Conservation (phyloP, 2,888 invertebrate genomes). For the Sycophila texana region DNA sequence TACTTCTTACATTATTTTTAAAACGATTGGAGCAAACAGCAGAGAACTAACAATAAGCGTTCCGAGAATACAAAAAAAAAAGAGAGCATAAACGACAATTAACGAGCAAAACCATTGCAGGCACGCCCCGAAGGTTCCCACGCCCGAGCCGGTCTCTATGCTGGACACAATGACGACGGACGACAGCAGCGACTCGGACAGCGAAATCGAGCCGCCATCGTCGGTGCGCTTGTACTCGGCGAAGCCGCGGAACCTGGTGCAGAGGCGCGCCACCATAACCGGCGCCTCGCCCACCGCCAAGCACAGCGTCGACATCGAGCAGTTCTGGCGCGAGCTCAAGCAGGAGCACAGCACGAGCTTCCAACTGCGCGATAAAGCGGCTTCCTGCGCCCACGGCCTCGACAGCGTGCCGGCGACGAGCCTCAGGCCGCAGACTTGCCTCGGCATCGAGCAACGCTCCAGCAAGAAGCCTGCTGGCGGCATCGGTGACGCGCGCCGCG, state of each 20-base stretch:
- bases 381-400: conserved; percentile 86
- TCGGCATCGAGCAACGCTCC: conserved; percentile 76
- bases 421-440: conserved; percentile 81
- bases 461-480: conserved; percentile 54
- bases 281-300: conserved; percentile 85
- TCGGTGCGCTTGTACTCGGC: conserved; percentile 82
- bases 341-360: conserved; percentile 78
- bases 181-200: conserved; percentile 78
- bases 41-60: too few relatives aligned
- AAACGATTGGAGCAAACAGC: too few relatives aligned
- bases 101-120: conserved; percentile 57
- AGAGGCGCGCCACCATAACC: conserved; percentile 91
- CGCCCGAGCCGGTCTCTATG: conserved; percentile 70
- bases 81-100: neutral
- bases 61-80: neutral
- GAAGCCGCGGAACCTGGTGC: conserved; percentile 85
- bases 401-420: conserved; percentile 77
- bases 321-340: conserved; percentile 87
- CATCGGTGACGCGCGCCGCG: conserved; percentile 59
- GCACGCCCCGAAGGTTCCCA: conserved; percentile 67
- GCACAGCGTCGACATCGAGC: conserved; percentile 82
- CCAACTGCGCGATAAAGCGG: conserved; percentile 85
- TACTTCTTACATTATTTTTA: too few relatives aligned
- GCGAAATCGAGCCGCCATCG: conserved; percentile 78
- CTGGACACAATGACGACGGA: conserved; percentile 74